Evolutionary conservation across 2,113 vertebrate species (phyloP).

Genomic region (Pleuronectes platessa): DNA sequence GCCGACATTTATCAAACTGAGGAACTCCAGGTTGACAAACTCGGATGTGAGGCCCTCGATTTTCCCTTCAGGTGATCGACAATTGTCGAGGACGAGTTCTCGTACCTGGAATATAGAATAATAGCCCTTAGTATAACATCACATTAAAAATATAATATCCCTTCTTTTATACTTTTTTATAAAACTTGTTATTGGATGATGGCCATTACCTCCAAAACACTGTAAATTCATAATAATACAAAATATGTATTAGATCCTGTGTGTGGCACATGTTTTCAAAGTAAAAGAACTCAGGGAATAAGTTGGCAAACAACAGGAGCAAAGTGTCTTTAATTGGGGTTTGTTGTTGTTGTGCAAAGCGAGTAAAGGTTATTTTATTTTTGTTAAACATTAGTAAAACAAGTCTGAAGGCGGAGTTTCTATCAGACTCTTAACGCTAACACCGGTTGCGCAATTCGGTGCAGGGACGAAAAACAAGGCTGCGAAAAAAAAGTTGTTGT

Average conservation of each 20-base stretch:
- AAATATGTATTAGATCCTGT: background rate
- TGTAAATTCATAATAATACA: background rate
- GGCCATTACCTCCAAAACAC: background rate
- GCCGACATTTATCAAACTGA: conserved; percentile 94
- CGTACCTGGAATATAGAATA: conserved; percentile 82
- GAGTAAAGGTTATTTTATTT: conserved; percentile 9
- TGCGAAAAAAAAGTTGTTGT: conserved; percentile 63
- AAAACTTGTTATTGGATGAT: background rate
- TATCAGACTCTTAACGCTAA: conserved; percentile 41
- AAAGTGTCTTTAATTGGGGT: conserved; percentile 1
- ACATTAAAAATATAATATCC: background rate
- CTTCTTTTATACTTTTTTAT: background rate
- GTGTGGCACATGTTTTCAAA: too few relatives aligned
- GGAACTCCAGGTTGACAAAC: conserved; percentile 93
- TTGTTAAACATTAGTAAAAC: conserved; percentile 46
- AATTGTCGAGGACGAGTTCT: conserved; percentile 93
- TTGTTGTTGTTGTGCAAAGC: conserved; percentile 11
- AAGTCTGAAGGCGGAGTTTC: conserved; percentile 58
- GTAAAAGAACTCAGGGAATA: background rate
- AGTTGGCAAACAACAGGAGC: background rate
- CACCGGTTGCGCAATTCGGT: conserved; percentile 66
- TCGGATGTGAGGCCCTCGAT: conserved; percentile 91
- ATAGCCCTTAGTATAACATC: background rate
- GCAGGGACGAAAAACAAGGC: conserved; percentile 35
- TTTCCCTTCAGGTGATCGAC: conserved; percentile 90